Conservation (phyloP, 2,113 vertebrate species). For the Probosciger aterrimus region DNA sequence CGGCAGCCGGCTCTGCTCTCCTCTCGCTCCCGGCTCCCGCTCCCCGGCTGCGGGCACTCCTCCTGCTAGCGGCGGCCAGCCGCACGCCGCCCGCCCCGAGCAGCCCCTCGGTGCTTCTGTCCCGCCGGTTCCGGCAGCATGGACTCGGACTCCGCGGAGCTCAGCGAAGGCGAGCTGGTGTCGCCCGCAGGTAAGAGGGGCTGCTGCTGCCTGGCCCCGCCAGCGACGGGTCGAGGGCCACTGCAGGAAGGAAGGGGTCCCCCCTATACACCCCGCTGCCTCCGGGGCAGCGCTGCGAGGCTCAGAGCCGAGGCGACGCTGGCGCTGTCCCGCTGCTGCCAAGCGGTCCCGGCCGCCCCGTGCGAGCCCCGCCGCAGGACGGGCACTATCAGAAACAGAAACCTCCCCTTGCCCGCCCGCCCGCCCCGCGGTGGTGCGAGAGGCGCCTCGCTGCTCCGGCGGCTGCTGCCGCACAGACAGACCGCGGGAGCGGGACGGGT, state of each 20-base stretch:
- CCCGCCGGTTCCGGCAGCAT: constrained; percentile 73
- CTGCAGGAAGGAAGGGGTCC: neutral
- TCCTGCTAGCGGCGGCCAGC: neutral
- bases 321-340: neutral
- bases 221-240: neutral
- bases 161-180: constrained; percentile 89
- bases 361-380: neutral
- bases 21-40: neutral
- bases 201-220: neutral
- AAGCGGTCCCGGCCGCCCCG: neutral
- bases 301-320: neutral
- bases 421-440: neutral
- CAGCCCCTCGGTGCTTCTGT: neutral
- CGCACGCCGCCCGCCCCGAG: neutral
- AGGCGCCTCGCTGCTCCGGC: neutral
- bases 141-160: constrained; percentile 96
- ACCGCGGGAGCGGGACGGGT: neutral
- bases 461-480: neutral
- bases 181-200: constrained; percentile 81
- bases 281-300: neutral
- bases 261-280: neutral
- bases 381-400: neutral
- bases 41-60: neutral
- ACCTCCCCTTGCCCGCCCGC: neutral
- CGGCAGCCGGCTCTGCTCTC: neutral